A percentile compares a stretch with the other conserved stretches of the same genome.
phyloP scores from a whole-genome alignment of 2,797 vertebrate genomes.

The Pagetopsis macropterus region DNA sequence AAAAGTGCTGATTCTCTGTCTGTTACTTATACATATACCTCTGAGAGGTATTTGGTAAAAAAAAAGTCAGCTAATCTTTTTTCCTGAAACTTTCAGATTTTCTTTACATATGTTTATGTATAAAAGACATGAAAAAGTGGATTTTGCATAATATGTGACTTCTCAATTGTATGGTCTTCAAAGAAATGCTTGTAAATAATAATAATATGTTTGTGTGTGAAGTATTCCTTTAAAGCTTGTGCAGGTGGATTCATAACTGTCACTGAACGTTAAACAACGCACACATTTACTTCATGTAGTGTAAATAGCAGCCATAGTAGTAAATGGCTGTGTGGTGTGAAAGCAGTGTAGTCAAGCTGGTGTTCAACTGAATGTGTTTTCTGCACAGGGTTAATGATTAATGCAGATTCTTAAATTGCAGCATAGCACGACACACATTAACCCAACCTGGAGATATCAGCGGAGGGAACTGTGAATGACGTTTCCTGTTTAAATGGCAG shows the following conservation, averaged over 20 bases:
- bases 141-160: too few species aligned
- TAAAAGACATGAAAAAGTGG: too few species aligned
- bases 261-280: neutral
- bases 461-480: neutral
- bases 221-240: neutral
- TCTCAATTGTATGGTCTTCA: too few species aligned
- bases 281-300: constrained; percentile 4
- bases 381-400: constrained; percentile 67
- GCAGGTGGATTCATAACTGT: neutral
- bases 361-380: constrained; percentile 19
- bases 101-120: too few species aligned
- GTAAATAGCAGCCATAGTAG: constrained; percentile 6
- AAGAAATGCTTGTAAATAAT: too few species aligned
- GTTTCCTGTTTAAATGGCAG: neutral
- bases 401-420: constrained; percentile 46
- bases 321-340: neutral
- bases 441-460: constrained; percentile 35
- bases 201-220: too few species aligned
- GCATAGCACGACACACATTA: constrained; percentile 62
- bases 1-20: too few species aligned
- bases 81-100: too few species aligned
- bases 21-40: too few species aligned
- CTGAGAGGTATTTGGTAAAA: too few species aligned
- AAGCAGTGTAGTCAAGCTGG: constrained; percentile 9
- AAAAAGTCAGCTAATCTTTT: too few species aligned